Evolutionary conservation across 2,888 invertebrate genomes (phyloP), one percentile per base, ranked within the genome.

Genomic region (Parnassius mnemosyne): DNA sequence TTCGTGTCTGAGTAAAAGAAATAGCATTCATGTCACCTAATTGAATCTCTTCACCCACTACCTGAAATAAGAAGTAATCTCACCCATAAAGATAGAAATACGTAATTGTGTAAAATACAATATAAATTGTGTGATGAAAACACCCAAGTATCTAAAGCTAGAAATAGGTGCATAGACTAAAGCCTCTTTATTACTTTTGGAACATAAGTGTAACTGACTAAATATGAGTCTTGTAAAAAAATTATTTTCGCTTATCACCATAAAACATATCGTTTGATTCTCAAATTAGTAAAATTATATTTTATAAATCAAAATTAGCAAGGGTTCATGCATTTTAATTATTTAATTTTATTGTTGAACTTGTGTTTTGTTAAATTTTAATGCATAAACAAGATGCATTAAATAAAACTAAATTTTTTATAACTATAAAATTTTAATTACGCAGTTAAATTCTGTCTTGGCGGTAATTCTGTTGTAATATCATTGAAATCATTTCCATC

Each of bases 61-160:
- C 91, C 92, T 92, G 92, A 89, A 92, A 92, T 87, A 83, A 91
- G 89, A 92, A 87, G 85, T 85, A 76, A 80, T 88, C 92, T 92
- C 87, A 89, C 91, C 92, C 92, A 87, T 92, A 86, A 84, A 87
- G 84, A 85, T 67, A 85, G 84, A 85, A 83, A 79, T 80, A 75
- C 73, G 79, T 67, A 74, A 67, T 70, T 71, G 67, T 66, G 75
- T 72, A 71, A 70, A 58, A 65, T 67, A 47, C 54, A 59, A 53
- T 49, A 60, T 34, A 57, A 49, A 25, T 53, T 2, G 44, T 61
- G 64, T 54, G 52, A 66, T 42, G 72, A 65, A 70, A 64, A 77
- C 73, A 72, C 73, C 69, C 67, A 69, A 65, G 76, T 71, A 73
- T 57, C 69, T 64, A 65, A 65, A 64, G 67, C 69, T 69, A 68